phyloP scores from a whole-genome alignment of 1,140 invertebrate genomes.

The Eueides isabella region DNA sequence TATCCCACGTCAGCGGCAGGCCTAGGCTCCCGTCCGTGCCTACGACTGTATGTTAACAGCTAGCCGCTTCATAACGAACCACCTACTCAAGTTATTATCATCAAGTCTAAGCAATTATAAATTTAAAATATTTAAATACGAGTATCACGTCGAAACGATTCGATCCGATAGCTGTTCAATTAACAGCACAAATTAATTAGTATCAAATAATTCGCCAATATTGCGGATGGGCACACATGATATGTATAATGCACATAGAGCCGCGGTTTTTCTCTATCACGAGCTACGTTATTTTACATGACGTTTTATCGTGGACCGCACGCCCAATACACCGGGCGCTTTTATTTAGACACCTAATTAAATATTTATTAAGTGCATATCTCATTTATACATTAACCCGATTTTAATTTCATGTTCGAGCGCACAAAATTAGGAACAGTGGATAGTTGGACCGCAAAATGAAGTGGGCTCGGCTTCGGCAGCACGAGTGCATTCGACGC shows the following conservation, averaged over 20 bases:
- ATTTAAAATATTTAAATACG: background rate
- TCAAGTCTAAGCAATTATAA: conserved; percentile 2
- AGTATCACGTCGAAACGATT: background rate
- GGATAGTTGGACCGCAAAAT: conserved; percentile 72
- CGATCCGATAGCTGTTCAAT: conserved; percentile 12
- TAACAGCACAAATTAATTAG: conserved; percentile 40
- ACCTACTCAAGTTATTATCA: conserved; percentile 31
- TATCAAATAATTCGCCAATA: conserved; percentile 34
- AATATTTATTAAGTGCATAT: conserved; percentile 81
- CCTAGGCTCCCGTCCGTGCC: conserved; percentile 69
- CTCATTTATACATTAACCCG: conserved; percentile 78
- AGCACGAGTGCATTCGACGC: conserved; percentile 52
- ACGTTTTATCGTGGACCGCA: conserved; percentile 65
- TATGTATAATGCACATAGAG: conserved; percentile 37
- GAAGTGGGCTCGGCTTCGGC: conserved; percentile 67
- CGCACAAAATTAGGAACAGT: conserved; percentile 77
- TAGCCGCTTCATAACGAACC: conserved; percentile 52
- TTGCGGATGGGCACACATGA: conserved; percentile 29
- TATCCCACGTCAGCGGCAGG: conserved; percentile 74
- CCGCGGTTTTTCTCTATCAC: conserved; percentile 56
- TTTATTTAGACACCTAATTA: conserved; percentile 82
- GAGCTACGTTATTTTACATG: conserved; percentile 66
- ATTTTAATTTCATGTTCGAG: conserved; percentile 80
- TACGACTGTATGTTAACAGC: conserved; percentile 61
- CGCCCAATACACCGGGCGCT: conserved; percentile 55